Evolutionary conservation across 1,140 invertebrate genomes (phyloP).

Genomic region (Eupristina koningsbergeri): DNA sequence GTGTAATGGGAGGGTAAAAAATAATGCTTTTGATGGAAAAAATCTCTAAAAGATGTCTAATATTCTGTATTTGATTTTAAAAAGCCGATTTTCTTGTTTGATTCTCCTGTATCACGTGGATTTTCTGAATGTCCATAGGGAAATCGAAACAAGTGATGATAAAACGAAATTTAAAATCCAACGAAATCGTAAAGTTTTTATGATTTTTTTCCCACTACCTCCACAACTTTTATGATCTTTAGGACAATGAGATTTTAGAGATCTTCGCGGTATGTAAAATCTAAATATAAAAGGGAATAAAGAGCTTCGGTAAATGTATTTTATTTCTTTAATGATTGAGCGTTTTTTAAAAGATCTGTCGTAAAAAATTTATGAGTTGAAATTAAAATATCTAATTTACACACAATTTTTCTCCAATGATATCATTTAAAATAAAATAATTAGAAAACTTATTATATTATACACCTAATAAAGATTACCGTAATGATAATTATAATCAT

Average conservation of each 20-base stretch:
- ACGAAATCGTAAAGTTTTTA: slow-evolving; percentile 40
- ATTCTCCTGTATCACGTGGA: slow-evolving; percentile 46
- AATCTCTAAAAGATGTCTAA: background rate
- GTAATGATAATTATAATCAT: too few species aligned
- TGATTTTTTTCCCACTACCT: slow-evolving; percentile 25
- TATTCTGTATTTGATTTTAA: slow-evolving; percentile 52
- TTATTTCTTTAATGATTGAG: slow-evolving; percentile 8
- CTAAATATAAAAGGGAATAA: slow-evolving; percentile 8
- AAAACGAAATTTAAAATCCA: slow-evolving; percentile 44
- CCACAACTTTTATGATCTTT: slow-evolving; percentile 35
- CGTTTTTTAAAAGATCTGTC: background rate
- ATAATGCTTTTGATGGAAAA: background rate
- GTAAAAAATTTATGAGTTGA: background rate
- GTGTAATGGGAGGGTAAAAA: background rate
- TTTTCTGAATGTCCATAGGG: slow-evolving; percentile 27
- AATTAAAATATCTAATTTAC: slow-evolving; percentile 5
- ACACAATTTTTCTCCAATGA: background rate
- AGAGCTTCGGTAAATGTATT: background rate
- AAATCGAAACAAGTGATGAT: slow-evolving; percentile 49
- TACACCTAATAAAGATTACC: background rate
- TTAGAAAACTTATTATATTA: background rate
- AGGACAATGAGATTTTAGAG: slow-evolving; percentile 30
- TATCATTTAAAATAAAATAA: background rate
- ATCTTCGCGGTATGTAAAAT: slow-evolving; percentile 10
- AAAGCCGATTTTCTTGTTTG: slow-evolving; percentile 56